Base-by-base conservation (phyloP, 2,888 invertebrate genomes). In the Chaetoderma sp. region DNA sequence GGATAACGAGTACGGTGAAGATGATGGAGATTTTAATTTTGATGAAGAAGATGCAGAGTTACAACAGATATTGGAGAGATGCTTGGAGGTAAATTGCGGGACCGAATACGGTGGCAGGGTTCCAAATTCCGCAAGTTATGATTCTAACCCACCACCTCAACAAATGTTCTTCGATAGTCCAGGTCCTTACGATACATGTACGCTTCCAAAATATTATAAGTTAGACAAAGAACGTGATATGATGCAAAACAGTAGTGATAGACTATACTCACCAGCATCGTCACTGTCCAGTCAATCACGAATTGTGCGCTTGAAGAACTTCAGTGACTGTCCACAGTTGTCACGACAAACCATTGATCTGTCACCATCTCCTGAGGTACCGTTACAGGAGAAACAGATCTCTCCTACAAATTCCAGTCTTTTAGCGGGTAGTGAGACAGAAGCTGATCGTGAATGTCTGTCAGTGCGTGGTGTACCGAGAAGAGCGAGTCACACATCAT, bases 321-420 rank as follows among this genome's bases (percentile, higher is more conserved):
- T 52, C 18, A 33, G 23, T 16, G 52, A 52, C 32, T 32, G 28
- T 28, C 8, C 18, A 10, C 30, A 52, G 2, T 1, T 28, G 16
- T 32, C 16, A 32, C 52, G 32, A 28, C 28, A 28, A 4, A 52
- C 52, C 3, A 79, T 82, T 42, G 81, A 82, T 60, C 66, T 82
- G 57, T 82, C 81, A 16, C 81, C 81, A 0, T 80, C 80, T 1
- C 81, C 81, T 0, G 81, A 82, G 65, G 80, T 80, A 44, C 76
- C 76, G 5, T 76, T 77, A 3, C 60, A 59, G 21, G 72, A 76
- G 44, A 16, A 28, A n/a, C 78, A 79, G 60, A 75, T 82, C 32
- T 80, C 80, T 1, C 80, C 80, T 1, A 78, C 78, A 1, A 72
- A 68, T 4, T 81, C 81, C 0, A 79, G 79, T 54, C 78, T 79